Percentiles rank a stretch among this genome's conserved stretches.
Conservation (phyloP, 2,797 vertebrate species). For the Xerus rutilus region DNA sequence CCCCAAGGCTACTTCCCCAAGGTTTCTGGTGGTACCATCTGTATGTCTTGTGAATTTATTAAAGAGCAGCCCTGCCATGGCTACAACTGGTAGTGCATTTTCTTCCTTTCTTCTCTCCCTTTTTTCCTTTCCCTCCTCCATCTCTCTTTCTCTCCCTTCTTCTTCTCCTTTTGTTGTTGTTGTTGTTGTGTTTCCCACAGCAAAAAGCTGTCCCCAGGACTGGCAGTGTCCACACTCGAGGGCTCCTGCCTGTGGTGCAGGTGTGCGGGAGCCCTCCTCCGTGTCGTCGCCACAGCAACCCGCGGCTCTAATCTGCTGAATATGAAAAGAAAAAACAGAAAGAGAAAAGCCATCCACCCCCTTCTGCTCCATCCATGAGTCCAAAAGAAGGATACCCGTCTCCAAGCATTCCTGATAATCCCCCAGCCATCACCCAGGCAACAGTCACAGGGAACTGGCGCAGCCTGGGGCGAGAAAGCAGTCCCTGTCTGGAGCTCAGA, state of each 20-base stretch:
- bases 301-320: conserved; percentile 89
- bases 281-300: conserved; percentile 90
- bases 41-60: conserved; percentile 44
- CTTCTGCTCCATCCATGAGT: conserved; percentile 88
- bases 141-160: neutral
- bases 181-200: conserved; percentile 73
- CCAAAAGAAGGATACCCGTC: conserved; percentile 87
- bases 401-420: conserved; percentile 90
- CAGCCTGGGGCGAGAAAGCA: conserved; percentile 82
- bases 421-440: conserved; percentile 90
- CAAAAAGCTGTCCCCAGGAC: conserved; percentile 76
- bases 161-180: conserved; percentile 26
- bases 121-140: neutral
- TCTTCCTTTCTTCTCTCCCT: neutral
- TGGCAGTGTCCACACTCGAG: conserved; percentile 79
- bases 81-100: neutral
- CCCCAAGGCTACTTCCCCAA: neutral
- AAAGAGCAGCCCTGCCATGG: neutral
- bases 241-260: conserved; percentile 86
- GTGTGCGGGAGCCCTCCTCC: conserved; percentile 88
- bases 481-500: conserved; percentile 84
- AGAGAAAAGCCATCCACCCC: conserved; percentile 89
- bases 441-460: conserved; percentile 87
- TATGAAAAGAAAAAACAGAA: conserved; percentile 88
- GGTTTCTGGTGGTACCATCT: neutral